Percentiles rank a stretch among this genome's conserved stretches.
Evolutionary conservation across 30 jellyfish, hydroid and myxozoan genomes (phyloP).

Genomic region (Sanderia malayensis): DNA sequence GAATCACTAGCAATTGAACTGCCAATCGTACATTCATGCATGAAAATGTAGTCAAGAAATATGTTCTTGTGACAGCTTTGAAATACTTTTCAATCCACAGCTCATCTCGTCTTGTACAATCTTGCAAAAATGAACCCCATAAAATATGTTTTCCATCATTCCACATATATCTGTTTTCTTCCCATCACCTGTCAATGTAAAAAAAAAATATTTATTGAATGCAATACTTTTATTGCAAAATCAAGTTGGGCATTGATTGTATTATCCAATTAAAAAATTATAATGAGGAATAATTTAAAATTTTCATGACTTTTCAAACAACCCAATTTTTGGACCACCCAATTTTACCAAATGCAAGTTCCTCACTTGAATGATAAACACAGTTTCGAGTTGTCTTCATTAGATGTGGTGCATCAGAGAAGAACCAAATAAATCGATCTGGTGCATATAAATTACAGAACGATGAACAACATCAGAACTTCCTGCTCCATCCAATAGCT

Average conservation of each 20-base stretch:
- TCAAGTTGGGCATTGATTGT: background rate
- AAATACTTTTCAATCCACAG: constrained; percentile 14
- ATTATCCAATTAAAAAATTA: background rate
- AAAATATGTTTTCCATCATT: constrained; percentile 39
- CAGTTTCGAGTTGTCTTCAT: constrained; percentile 56
- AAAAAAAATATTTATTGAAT: no score
- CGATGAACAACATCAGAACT: no score
- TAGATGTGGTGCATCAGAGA: constrained; percentile 51
- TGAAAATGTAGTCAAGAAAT: constrained; percentile 24
- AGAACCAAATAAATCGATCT: constrained; percentile 1
- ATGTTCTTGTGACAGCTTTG: constrained; percentile 34
- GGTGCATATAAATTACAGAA: no score
- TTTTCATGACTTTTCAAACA: no score
- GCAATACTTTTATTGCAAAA: background rate
- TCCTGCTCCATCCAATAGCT: no score
- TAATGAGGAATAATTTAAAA: no score
- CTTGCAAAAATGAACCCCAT: constrained; percentile 23
- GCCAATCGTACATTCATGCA: constrained; percentile 59
- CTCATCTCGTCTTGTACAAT: constrained; percentile 25
- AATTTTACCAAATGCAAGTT: no score
- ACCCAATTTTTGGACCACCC: no score
- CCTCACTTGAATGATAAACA: constrained; percentile 39
- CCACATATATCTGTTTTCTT: constrained; percentile 23
- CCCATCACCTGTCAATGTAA: no score
- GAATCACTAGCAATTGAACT: constrained; percentile 25